Evolutionary conservation across 2,888 invertebrate species (phyloP), one percentile per base, ranked within the genome.

Genomic region (Hedychridium roseum): DNA sequence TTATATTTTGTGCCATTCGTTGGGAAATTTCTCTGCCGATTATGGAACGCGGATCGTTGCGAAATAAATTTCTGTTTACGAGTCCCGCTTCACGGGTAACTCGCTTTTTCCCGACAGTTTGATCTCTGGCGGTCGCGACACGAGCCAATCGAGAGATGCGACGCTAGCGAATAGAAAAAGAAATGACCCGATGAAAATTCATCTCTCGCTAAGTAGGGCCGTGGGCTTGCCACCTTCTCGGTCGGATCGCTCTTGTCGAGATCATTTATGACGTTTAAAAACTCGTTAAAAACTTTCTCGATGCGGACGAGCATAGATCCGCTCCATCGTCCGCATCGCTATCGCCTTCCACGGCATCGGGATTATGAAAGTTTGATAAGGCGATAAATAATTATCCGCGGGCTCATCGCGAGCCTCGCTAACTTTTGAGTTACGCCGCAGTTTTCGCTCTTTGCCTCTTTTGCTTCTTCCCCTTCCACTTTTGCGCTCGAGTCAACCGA

Each of bases 281-380:
- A 74, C 74, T 74, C 73, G 73, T 74, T 74, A 74, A 74, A 74
- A 74, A 73, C 67, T 74, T 69, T 53, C 56, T 36, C 54, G 63
- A 60, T 58, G 63, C 60, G 49, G 54, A 47, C 48, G 35, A 46
- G 47, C 54, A 51, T 63, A 62, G 64, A 68, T 66, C 61, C 50
- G 15, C 28, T 39, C 44, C 36, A 53, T 43, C 40, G 45, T 46
- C 26, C 23, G 39, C 48, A 32, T 26, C 34, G 41, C 43, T 46
- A 49, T 57, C 53, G 36, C 12, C 32, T 18, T 34, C 37, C 43
- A n/a, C 14, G 37, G 44, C 62, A 63, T 68, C 57, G 58, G 68
- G 71, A 73, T 74, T 74, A 71, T 74, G 67, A 74, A 74, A 74
- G 74, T 74, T 74, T 74, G 70, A 74, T 74, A 71, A 72, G 74